Evolutionary conservation across 2,113 vertebrate genomes (phyloP).

Genomic region (Tupaia tana): DNA sequence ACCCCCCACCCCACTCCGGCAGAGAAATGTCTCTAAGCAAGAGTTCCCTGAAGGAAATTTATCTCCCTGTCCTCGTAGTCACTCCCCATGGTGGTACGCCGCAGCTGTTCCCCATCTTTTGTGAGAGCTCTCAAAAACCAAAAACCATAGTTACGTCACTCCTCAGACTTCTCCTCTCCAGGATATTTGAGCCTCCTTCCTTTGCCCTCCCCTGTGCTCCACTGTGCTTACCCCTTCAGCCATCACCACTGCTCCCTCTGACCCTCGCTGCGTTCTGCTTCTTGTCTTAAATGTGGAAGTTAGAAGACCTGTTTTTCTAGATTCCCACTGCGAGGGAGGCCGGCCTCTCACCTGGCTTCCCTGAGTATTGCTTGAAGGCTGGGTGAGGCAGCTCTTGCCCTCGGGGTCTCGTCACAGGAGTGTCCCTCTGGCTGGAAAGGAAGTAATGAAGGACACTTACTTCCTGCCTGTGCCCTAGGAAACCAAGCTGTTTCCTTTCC

Average conservation of each 20-base stretch:
- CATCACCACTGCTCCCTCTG: not conserved
- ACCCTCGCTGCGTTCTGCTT: not conserved
- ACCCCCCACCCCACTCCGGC: no score
- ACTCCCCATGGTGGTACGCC: not conserved
- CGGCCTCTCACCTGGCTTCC: not conserved
- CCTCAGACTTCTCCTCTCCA: not conserved
- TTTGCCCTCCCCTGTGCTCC: not conserved
- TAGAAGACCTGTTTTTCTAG: not conserved
- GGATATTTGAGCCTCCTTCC: not conserved
- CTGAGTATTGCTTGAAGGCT: not conserved
- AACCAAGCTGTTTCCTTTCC: not conserved
- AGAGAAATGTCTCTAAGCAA: not conserved
- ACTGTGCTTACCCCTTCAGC: not conserved
- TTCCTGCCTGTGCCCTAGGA: not conserved
- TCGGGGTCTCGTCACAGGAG: not conserved
- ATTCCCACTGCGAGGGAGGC: not conserved
- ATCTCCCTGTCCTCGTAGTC: not conserved
- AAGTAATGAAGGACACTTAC: not conserved
- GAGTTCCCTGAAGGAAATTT: constrained; percentile 26
- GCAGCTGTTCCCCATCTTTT: constrained; percentile 57
- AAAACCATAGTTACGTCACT: constrained; percentile 21
- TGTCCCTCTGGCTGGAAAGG: not conserved
- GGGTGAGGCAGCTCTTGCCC: not conserved
- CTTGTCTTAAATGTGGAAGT: not conserved
- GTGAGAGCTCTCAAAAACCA: not conserved